These are phyloP conservation scores for Epizoanthus stellaris DNA, from an alignment of 92 coral and sea anemone species.

Conservation along the genomic window DNA sequence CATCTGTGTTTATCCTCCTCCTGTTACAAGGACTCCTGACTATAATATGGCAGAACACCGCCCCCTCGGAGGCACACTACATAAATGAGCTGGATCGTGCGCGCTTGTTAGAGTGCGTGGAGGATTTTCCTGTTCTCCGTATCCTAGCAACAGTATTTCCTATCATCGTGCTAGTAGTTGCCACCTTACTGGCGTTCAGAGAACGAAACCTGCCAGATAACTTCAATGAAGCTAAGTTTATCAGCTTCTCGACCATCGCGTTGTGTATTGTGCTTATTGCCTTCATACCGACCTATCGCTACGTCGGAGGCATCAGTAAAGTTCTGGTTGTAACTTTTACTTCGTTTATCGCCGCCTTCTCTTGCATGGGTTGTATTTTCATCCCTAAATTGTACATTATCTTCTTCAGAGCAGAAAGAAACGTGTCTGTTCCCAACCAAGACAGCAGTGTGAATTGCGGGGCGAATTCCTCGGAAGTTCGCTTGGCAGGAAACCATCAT, in stretches of 20 bases:
- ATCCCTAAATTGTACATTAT: constrained; percentile 88
- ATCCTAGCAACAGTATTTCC: constrained; percentile 80
- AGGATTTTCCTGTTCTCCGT: constrained; percentile 64
- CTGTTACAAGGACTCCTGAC: constrained; percentile 69
- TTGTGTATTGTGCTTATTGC: constrained; percentile 87
- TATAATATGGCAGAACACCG: constrained; percentile 72
- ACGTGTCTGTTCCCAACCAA: constrained; percentile 14
- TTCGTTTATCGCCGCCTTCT: constrained; percentile 75
- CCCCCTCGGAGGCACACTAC: constrained; percentile 62
- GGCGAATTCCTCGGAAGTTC: background rate
- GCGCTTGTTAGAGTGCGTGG: constrained; percentile 84
- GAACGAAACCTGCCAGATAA: constrained; percentile 84
- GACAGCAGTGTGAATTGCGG: background rate
- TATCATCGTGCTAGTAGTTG: constrained; percentile 65
- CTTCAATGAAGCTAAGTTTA: constrained; percentile 89
- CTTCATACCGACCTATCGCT: constrained; percentile 92
- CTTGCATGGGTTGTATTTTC: constrained; percentile 84
- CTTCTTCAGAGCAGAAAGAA: constrained; percentile 72
- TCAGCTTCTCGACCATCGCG: constrained; percentile 92
- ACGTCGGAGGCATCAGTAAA: constrained; percentile 86
- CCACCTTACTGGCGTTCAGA: constrained; percentile 81
- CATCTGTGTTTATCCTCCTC: constrained; percentile 53
- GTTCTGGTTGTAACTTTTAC: constrained; percentile 84
- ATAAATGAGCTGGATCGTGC: constrained; percentile 70
- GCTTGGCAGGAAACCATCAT: background rate